Evolutionary conservation across 1,140 invertebrate species (phyloP).

Genomic region (Cataglyphis hispanica): DNA sequence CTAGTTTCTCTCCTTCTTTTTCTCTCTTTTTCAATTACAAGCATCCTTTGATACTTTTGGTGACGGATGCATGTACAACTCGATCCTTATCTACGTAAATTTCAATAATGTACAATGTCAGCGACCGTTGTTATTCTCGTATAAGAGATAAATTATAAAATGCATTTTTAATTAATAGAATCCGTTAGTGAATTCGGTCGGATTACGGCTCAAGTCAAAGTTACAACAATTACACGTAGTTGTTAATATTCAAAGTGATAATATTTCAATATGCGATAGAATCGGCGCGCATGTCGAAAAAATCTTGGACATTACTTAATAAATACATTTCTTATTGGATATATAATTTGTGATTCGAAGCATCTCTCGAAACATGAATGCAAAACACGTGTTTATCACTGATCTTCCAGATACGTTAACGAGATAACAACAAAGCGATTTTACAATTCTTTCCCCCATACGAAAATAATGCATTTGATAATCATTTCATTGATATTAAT

Average conservation of each 20-base stretch:
- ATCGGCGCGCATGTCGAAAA: constrained; percentile 8
- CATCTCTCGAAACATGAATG: constrained; percentile 34
- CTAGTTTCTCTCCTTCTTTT: constrained; percentile 60
- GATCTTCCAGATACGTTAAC: constrained; percentile 16
- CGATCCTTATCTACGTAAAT: constrained; percentile 55
- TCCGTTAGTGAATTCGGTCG: constrained; percentile 13
- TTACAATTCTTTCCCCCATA: constrained; percentile 19
- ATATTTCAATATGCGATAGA: constrained; percentile 1
- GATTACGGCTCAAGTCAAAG: constrained; percentile 32
- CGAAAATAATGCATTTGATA: constrained; percentile 40
- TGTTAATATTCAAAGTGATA: constrained; percentile 31
- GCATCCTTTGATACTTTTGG: constrained; percentile 66
- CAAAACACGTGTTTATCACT: constrained; percentile 16
- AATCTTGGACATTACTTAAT: constrained; percentile 61
- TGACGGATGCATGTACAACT: constrained; percentile 69
- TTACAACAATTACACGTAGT: constrained; percentile 42
- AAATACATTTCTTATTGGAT: constrained; percentile 59
- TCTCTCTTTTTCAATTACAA: constrained; percentile 66
- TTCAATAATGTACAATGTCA: constrained; percentile 60
- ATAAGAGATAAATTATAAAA: constrained; percentile 58
- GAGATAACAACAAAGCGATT: constrained; percentile 35
- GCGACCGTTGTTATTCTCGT: constrained; percentile 39
- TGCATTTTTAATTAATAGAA: constrained; percentile 67
- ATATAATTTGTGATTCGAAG: constrained; percentile 51
- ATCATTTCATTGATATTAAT: not conserved